These are phyloP conservation scores for Morone saxatilis DNA, from an alignment of 2,113 vertebrate genomes.

Conservation along the genomic window DNA sequence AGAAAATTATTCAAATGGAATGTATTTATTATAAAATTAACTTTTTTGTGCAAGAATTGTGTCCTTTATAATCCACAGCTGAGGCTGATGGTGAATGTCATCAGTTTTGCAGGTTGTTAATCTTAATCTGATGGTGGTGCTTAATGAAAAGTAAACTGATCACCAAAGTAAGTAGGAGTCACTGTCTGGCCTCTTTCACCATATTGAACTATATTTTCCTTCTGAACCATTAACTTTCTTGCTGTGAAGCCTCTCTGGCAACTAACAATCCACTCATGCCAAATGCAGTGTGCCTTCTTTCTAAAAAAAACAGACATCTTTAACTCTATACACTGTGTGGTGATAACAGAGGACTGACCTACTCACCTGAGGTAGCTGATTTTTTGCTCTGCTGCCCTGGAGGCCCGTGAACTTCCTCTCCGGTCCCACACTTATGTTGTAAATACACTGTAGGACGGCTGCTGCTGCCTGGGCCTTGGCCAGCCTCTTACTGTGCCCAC, in stretches of 20 bases:
- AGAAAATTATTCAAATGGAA: too few species aligned
- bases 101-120: neutral
- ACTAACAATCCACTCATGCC: neutral
- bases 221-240: neutral
- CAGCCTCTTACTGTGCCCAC: slow-evolving; percentile 92
- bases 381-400: slow-evolving; percentile 24
- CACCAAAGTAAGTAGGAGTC: neutral
- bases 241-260: neutral
- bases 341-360: neutral
- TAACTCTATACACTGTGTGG: neutral
- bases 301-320: neutral
- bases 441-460: slow-evolving; percentile 89
- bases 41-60: too few species aligned
- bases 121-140: too few species aligned
- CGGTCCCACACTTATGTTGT: slow-evolving; percentile 79
- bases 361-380: slow-evolving; percentile 76
- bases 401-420: slow-evolving; percentile 40
- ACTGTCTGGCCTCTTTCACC: neutral
- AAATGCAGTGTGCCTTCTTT: neutral
- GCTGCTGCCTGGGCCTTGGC: slow-evolving; percentile 92
- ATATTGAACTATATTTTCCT: neutral
- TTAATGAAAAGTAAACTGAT: too few species aligned
- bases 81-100: neutral
- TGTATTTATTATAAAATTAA: too few species aligned
- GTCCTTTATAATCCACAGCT: neutral